Percentiles rank a stretch among this genome's conserved stretches.
Evolutionary conservation across 2,888 invertebrate genomes (phyloP).

Genomic region (Stenoptilia bipunctidactyla): DNA sequence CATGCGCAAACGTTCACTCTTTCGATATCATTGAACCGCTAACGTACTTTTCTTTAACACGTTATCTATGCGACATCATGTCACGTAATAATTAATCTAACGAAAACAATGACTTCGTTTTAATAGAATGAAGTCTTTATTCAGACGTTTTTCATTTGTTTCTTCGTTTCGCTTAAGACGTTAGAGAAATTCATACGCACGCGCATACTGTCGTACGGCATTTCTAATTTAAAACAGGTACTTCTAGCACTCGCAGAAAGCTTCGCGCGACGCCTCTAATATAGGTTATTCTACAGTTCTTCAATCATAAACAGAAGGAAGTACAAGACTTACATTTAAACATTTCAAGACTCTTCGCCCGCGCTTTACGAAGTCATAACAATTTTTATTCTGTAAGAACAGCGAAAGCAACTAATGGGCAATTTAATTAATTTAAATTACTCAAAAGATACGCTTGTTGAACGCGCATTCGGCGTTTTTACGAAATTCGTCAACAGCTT

Average conservation of each 20-base stretch:
- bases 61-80: constrained; percentile 47
- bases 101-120: not conserved
- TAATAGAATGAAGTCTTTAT: too few species aligned
- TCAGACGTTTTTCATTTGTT: too few species aligned
- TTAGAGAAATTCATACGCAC: too few species aligned
- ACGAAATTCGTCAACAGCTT: constrained; percentile 1
- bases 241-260: too few species aligned
- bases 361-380: not conserved
- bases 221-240: too few species aligned
- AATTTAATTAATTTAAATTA: constrained; percentile 1
- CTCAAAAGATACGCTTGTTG: not conserved
- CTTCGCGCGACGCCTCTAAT: too few species aligned
- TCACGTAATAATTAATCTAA: constrained; percentile 16
- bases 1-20: constrained; percentile 45
- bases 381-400: not conserved
- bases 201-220: too few species aligned
- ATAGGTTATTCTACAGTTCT: too few species aligned
- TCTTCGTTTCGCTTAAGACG: too few species aligned
- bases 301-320: too few species aligned
- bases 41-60: constrained; percentile 46
- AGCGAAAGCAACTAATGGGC: constrained; percentile 1
- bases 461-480: not conserved
- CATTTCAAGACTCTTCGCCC: too few species aligned
- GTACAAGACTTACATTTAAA: too few species aligned
- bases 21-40: constrained; percentile 69